phyloP scores from a whole-genome alignment of 2,113 vertebrate species.

The Plectropomus leopardus region DNA sequence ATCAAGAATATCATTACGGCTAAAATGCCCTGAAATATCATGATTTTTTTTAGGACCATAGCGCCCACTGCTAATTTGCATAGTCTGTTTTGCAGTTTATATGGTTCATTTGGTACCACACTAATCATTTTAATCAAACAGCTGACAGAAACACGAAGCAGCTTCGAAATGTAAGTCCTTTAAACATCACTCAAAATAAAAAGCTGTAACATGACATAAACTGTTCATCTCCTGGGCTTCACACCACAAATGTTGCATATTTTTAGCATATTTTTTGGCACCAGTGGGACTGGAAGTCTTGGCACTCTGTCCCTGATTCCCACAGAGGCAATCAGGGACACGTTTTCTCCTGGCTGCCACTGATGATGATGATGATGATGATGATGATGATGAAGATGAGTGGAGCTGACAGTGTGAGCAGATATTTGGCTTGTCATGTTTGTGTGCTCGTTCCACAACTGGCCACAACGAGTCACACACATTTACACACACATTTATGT shows the following conservation, averaged over 20 bases:
- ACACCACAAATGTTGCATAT: conserved; percentile 52
- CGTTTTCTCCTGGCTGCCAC: conserved; percentile 36
- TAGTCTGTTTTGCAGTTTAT: not conserved
- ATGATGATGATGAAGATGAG: conserved; percentile 70
- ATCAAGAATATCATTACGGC: too few species aligned
- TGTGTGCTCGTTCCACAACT: conserved; percentile 52
- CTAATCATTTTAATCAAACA: conserved; percentile 8
- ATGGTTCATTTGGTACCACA: not conserved
- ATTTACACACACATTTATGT: too few species aligned
- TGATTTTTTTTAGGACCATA: too few species aligned
- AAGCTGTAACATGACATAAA: conserved; percentile 40
- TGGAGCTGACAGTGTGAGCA: conserved; percentile 57
- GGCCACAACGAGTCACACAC: conserved; percentile 34
- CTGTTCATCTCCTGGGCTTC: conserved; percentile 18
- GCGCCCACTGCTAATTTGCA: too few species aligned
- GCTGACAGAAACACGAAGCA: conserved; percentile 12
- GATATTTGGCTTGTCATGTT: conserved; percentile 58
- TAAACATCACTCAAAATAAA: conserved; percentile 45
- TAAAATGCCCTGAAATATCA: too few species aligned
- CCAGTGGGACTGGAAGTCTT: conserved; percentile 41
- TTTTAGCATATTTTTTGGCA: conserved; percentile 55
- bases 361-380: conserved; percentile 60
- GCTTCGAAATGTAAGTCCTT: conserved; percentile 20
- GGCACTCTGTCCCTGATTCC: conserved; percentile 31
- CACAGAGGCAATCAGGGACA: conserved; percentile 37